Evolutionary conservation across 2,113 vertebrate genomes (phyloP), one percentile per base, ranked within the genome.

Genomic region (Grammomys dolichurus): DNA sequence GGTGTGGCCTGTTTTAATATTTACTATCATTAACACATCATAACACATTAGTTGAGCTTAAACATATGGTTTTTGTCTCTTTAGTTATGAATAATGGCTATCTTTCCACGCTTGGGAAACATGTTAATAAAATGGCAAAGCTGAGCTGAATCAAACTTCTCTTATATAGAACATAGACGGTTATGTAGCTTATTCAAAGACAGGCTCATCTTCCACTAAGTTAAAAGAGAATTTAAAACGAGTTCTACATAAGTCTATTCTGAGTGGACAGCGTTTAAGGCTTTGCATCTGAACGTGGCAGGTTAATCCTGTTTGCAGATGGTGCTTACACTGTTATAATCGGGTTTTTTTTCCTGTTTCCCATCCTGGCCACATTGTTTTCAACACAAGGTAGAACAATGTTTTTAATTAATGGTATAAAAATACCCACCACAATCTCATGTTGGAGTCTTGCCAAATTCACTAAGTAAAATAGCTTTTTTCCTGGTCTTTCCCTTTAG

Each of bases 301-400:
- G 65, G 75, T 20, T 76, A 76, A 90, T 40, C 40, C 11, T 13
- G 1, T 93, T 60, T 75, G 36, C 95, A 97, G 95, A 82, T 65
- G 89, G 60, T 2, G 17, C 60, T 72, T 31, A 22, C 10, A 8
- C 10, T n/a, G 65, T 19, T 1, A 33, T 4, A 33, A 36, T 5
- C 19, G 13, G 20, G 3, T 84, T 87, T 10, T 58, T 78, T 26
- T n/a, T 65, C 65, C 85, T 69, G 20, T n/a, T 81, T 91, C 40
- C 67, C 2, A 12, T 24, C 40, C 87, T 26, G 26, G 56, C 65
- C 88, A 40, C 89, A 22, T 67, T 95, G 96, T 94, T 95, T 56
- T 69, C 56, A 75, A 87, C 87, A 65, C 86, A 87, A 93, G 65
- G 54, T 40, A 67, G 65, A 92, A 90, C 93, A 92, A 84, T 84